Evolutionary conservation across 2,888 invertebrate genomes (phyloP), one percentile per base, ranked within the genome.

Genomic region (Trichogramma dendrolimi): DNA sequence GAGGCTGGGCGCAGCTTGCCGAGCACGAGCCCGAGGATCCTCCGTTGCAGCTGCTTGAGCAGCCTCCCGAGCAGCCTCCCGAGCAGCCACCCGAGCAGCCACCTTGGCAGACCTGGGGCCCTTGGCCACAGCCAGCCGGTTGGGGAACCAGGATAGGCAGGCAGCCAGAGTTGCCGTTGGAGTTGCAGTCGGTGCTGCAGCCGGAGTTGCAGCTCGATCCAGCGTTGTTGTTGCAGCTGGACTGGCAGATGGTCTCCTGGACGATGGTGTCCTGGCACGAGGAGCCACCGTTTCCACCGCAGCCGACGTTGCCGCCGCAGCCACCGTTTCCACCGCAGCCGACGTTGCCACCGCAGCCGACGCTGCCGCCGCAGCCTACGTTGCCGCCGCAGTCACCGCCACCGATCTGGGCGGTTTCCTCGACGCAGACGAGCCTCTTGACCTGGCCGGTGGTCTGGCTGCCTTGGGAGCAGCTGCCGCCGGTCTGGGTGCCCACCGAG

Each of bases 271-370:
- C 27, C 27, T 27, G 27, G 27, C 27, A 27, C 27, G 27, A 27
- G 27, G 27, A 27, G 27, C 27, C 27, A 27, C 27, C 27, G 27
- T 27, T n/a, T n/a, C 67, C 68, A 55, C 67, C 68, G 5, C 69
- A 68, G 39, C 64, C 66, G 27, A 70, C 70, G 56, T 71, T 69
- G 27, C 70, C 70, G 56, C 71, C 69, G 38, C 70, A 71, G 47
- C 71, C 65, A 7, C 66, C 67, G 52, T 59, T 65, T 41, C 69
- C 61, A 3, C 67, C 67, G 52, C 68, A 70, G 4, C 67, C 65
- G 11, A 63, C 63, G 60, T 67, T 63, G 38, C 68, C 68, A 47
- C 72, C 71, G 58, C 71, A 70, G 8, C 71, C 68, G 3, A 74
- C 73, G 41, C n/a, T 47, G 47, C 5, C 5, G 1, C 10, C n/a